Evolutionary conservation across 2,113 vertebrate genomes (phyloP).

Genomic region (Macroglossus sobrinus): DNA sequence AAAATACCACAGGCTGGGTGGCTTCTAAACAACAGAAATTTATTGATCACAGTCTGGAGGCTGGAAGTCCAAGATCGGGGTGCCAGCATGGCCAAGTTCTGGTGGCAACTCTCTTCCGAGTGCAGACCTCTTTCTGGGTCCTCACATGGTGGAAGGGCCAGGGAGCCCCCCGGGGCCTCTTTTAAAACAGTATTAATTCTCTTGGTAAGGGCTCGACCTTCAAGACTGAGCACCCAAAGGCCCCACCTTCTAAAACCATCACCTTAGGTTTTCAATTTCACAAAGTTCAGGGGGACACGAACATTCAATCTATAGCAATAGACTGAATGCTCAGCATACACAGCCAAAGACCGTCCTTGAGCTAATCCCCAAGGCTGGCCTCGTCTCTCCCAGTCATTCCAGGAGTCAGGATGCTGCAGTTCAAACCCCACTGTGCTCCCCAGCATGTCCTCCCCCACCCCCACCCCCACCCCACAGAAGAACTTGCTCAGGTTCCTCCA

Average conservation of each 20-base stretch:
- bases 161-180: neutral
- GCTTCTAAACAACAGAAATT: neutral
- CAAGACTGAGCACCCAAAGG: neutral
- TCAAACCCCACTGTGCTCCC: too few relatives aligned
- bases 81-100: accelerated
- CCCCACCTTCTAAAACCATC: neutral
- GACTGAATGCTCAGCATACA: neutral
- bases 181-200: neutral
- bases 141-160: neutral
- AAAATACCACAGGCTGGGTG: neutral
- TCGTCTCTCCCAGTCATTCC: neutral
- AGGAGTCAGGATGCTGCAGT: neutral
- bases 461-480: neutral
- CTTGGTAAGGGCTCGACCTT: neutral
- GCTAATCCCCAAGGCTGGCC: neutral
- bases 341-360: neutral
- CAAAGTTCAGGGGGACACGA: neutral
- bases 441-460: neutral
- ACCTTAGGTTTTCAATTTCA: neutral
- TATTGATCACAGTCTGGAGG: neutral
- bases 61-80: neutral
- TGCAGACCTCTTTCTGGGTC: neutral
- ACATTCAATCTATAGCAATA: neutral
- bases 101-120: too few relatives aligned
- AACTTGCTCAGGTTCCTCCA: neutral